These are phyloP conservation scores for Neoascia interrupta DNA, from an alignment of 2,888 invertebrate genomes.

Conservation along the genomic window DNA sequence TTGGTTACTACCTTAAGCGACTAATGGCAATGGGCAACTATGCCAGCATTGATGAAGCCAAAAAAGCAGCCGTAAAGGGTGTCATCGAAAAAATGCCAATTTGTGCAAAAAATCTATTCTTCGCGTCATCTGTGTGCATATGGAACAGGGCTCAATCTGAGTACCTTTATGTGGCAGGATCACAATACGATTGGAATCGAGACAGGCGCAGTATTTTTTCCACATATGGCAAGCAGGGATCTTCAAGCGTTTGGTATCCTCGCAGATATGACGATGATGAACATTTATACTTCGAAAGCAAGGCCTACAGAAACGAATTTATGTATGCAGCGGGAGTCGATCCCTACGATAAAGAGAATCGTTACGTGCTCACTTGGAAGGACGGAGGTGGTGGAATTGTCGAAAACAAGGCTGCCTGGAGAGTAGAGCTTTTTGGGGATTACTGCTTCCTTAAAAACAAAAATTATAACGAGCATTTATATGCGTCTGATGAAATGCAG, in stretches of 20 bases:
- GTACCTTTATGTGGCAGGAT: background rate
- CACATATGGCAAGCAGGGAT: background rate
- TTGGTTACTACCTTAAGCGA: background rate
- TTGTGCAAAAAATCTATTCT: conserved; percentile 9
- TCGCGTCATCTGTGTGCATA: background rate
- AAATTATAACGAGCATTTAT: background rate
- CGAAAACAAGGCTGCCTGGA: background rate
- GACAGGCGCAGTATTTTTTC: background rate
- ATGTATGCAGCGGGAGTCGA: background rate
- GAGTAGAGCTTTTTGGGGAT: background rate
- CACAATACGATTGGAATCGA: background rate
- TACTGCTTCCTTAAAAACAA: conserved; percentile 1
- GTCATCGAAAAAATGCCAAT: conserved; percentile 2
- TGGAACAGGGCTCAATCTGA: conserved; percentile 8
- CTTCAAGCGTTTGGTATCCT: background rate
- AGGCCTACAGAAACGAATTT: background rate
- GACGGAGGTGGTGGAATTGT: too few species aligned
- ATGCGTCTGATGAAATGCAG: background rate
- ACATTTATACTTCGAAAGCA: background rate
- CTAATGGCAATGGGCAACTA: background rate
- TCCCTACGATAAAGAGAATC: background rate
- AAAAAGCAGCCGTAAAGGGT: background rate
- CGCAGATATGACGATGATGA: background rate
- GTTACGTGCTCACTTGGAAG: background rate
- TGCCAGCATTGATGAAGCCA: background rate